Base-by-base conservation (phyloP, 1,140 invertebrate genomes). In the Danaus melanippus region DNA sequence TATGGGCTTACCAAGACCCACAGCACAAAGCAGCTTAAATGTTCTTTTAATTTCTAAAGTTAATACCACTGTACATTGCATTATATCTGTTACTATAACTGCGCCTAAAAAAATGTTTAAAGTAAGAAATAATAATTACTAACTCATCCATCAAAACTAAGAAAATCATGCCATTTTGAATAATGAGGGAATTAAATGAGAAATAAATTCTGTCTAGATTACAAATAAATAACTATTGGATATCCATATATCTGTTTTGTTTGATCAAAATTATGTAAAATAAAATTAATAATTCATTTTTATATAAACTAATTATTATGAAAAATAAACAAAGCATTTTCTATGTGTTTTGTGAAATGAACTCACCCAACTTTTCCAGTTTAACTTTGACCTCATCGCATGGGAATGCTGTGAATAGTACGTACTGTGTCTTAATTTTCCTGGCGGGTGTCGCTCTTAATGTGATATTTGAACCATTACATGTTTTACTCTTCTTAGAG, bases 21-120 rank as follows among this genome's bases (percentile, higher is more conserved):
- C 71, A 0, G 87, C 88, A 15, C 80, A 80, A n/a, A 89, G 61
- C 41, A 89, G 52, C 65, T 89, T 89, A 60, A 84, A 82, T 0
- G 89, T 87, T 1, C 89, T 63, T 66, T 86, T 87, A 5, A 89
- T 68, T 48, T 76, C 68, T 54, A 80, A 58, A 0, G 88, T 89
- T 39, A 89, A 62, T 11, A 89, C 66, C 11, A 89, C 84, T 1
- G 84, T 87, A 59, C 84, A 86, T 8, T 67, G 12, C 39, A 74
- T 70, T 12, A 89, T 76, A 10, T 86, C 74, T 1, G 65, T 54
- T 21, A 81, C 79, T 55, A 81, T 56, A 3, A 64, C 55, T 4
- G 80, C 83, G 10, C 80, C 83, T 85, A 54, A 1, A 60, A 69
- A 53, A 43, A 64, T 57, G 0, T 3, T 5, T 47, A 42, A 17